Evolutionary conservation across 2,888 invertebrate genomes (phyloP).

Genomic region (Agrypnus murinus): DNA sequence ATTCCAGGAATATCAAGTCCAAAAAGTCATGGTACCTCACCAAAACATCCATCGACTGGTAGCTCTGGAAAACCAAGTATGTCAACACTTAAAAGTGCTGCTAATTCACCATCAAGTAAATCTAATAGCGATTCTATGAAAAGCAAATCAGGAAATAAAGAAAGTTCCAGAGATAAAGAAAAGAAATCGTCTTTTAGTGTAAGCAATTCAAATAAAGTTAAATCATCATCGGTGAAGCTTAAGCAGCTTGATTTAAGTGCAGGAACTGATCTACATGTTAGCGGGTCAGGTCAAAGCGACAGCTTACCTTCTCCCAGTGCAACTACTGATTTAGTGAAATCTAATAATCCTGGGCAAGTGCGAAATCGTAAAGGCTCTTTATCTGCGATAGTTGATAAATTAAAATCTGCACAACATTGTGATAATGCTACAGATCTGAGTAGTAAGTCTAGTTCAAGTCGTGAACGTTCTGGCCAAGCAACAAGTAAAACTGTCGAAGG

Average conservation of each 20-base stretch:
- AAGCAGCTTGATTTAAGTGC: slow-evolving; percentile 78
- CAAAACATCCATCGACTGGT: slow-evolving; percentile 82
- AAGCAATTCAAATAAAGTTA: slow-evolving; percentile 70
- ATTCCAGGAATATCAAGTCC: slow-evolving; percentile 82
- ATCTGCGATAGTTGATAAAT: slow-evolving; percentile 91
- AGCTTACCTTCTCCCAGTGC: slow-evolving; percentile 74
- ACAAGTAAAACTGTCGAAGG: slow-evolving; percentile 62
- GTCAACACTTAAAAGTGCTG: slow-evolving; percentile 89
- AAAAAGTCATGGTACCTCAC: slow-evolving; percentile 87
- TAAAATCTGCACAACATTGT: slow-evolving; percentile 84
- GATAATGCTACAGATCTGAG: slow-evolving; percentile 75
- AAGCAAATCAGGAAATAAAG: slow-evolving; percentile 71
- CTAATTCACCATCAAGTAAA: slow-evolving; percentile 81
- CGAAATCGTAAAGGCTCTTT: slow-evolving; percentile 82
- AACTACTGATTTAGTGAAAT: slow-evolving; percentile 75
- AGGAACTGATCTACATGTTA: slow-evolving; percentile 51
- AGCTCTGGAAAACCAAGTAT: slow-evolving; percentile 91
- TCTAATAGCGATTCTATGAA: slow-evolving; percentile 75
- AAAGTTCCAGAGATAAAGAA: slow-evolving; percentile 70
- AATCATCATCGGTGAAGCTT: slow-evolving; percentile 78
- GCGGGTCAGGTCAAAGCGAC: slow-evolving; percentile 57
- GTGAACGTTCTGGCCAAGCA: slow-evolving; percentile 57
- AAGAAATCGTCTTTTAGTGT: slow-evolving; percentile 65
- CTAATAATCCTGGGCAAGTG: slow-evolving; percentile 76
- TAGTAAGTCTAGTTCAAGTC: slow-evolving; percentile 67